Evolutionary conservation across 2,888 invertebrate genomes (phyloP).

Genomic region (Drosophila lacicola): DNA sequence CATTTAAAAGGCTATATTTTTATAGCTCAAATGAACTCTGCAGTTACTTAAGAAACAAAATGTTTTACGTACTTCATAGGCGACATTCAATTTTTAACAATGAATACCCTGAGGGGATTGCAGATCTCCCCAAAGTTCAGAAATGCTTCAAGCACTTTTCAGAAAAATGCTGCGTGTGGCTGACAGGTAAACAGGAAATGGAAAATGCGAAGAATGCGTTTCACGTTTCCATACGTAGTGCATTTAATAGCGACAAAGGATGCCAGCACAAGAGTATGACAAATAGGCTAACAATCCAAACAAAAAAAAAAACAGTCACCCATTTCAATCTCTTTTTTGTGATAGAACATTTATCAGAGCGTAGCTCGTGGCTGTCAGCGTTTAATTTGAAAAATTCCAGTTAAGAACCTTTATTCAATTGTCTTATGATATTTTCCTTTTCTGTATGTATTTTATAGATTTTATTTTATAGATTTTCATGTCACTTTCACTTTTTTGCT

Average conservation of each 20-base stretch:
- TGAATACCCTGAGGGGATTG: conserved; percentile 7
- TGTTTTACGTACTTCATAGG: too few relatives aligned
- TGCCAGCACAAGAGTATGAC: not conserved
- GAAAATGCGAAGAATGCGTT: conserved; percentile 15
- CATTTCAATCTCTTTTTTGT: too few relatives aligned
- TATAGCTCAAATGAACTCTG: too few relatives aligned
- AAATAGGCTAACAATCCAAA: conserved; percentile 1
- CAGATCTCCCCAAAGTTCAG: not conserved
- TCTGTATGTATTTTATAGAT: too few relatives aligned
- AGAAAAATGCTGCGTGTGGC: conserved; percentile 6
- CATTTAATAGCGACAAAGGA: conserved; percentile 14
- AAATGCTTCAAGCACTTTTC: not conserved
- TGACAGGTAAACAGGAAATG: conserved; percentile 18
- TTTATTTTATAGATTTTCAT: not conserved
- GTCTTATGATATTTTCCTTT: too few relatives aligned
- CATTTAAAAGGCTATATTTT: too few relatives aligned
- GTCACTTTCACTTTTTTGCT: not conserved
- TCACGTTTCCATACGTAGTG: conserved; percentile 2
- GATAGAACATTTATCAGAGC: conserved; percentile 49
- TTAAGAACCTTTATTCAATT: too few relatives aligned
- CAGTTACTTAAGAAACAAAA: too few relatives aligned
- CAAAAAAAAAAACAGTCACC: not conserved
- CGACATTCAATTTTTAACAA: conserved; percentile 52
- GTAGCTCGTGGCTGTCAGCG: conserved; percentile 28
- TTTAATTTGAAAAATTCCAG: too few relatives aligned